Conservation (phyloP, 2,797 vertebrate species). For the Numenius phaeopus region DNA sequence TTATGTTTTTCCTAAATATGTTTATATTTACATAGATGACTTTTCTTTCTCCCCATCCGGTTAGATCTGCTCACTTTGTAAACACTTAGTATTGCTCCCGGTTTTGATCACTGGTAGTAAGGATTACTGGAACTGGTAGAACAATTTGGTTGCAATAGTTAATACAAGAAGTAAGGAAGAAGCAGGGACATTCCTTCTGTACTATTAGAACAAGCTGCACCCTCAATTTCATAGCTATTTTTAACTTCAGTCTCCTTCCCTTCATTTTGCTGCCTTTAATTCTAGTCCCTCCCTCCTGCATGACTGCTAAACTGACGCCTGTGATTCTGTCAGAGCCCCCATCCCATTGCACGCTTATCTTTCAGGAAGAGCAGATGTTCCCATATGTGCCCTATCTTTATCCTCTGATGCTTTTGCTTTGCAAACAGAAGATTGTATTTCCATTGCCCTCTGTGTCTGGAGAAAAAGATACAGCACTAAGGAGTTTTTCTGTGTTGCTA, state of each 20-base stretch:
- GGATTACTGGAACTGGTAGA: neutral
- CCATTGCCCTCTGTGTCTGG: slow-evolving; percentile 50
- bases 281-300: neutral
- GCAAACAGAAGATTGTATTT: slow-evolving; percentile 65
- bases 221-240: neutral
- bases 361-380: slow-evolving; percentile 54
- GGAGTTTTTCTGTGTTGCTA: neutral
- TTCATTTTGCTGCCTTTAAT: neutral
- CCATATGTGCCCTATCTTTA: slow-evolving; percentile 1
- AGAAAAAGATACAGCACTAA: slow-evolving; percentile 24
- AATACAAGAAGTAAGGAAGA: neutral
- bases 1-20: neutral
- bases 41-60: neutral
- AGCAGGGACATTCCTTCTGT: neutral
- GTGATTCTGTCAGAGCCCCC: neutral
- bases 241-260: neutral
- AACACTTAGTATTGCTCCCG: neutral
- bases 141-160: neutral
- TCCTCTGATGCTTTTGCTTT: slow-evolving; percentile 44
- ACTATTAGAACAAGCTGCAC: neutral
- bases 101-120: neutral
- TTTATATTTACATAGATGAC: neutral
- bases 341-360: slow-evolving; percentile 30
- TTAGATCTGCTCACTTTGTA: neutral
- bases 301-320: neutral